These are phyloP conservation scores for Geophilus truncorum DNA, from an alignment of 2,888 invertebrate genomes.

Conservation along the genomic window DNA sequence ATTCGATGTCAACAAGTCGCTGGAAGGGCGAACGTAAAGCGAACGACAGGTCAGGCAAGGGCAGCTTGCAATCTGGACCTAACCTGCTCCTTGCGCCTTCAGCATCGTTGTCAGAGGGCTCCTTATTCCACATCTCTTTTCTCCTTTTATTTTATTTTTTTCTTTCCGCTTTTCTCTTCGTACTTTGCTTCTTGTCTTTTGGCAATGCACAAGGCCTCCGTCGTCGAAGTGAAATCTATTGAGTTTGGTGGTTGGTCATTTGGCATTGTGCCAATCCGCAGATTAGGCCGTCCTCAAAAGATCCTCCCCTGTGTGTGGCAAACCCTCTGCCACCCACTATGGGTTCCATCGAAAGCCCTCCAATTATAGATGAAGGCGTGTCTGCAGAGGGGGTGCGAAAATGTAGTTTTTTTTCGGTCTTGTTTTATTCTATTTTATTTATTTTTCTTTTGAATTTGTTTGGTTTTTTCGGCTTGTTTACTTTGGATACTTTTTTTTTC, in stretches of 20 bases:
- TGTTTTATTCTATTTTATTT: background rate
- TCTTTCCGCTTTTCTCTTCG: background rate
- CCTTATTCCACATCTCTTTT: background rate
- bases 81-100: background rate
- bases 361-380: background rate
- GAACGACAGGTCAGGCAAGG: background rate
- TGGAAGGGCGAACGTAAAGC: constrained; percentile 12
- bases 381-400: background rate
- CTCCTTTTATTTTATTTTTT: background rate
- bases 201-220: background rate
- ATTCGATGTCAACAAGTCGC: constrained; percentile 16
- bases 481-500: too few relatives aligned
- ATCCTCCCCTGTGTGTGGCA: background rate
- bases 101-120: background rate
- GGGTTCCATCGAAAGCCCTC: background rate
- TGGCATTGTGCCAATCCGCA: background rate
- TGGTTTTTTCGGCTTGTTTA: too few relatives aligned
- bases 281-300: constrained; percentile 9
- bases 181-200: background rate
- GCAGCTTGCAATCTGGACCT: background rate
- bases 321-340: background rate
- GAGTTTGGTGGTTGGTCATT: constrained; percentile 20
- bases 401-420: background rate
- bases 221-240: constrained; percentile 15
- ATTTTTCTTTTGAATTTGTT: background rate